phyloP scores from a whole-genome alignment of 1,140 invertebrate species.

The Onthophagus taurus region DNA sequence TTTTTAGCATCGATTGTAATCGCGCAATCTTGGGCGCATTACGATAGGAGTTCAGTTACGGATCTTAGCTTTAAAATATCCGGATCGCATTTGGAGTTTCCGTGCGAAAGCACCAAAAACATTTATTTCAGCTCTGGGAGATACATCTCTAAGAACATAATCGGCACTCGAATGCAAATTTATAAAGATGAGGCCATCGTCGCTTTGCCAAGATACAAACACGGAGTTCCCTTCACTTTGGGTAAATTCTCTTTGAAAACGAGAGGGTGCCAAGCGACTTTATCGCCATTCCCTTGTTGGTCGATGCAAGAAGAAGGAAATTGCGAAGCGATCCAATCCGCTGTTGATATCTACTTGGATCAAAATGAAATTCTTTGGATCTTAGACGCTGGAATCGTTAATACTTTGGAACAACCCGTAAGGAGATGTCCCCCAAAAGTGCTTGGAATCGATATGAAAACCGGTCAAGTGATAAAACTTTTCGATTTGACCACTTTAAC shows the following conservation, averaged over 20 bases:
- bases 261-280: slow-evolving; percentile 36
- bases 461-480: slow-evolving; percentile 46
- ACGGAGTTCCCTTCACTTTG: slow-evolving; percentile 46
- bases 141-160: slow-evolving; percentile 48
- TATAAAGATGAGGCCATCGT: slow-evolving; percentile 45
- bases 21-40: too few relatives aligned
- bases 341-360: slow-evolving; percentile 50
- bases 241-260: slow-evolving; percentile 40
- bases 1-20: too few relatives aligned
- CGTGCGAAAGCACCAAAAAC: slow-evolving; percentile 42
- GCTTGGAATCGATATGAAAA: slow-evolving; percentile 44
- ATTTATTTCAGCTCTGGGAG: slow-evolving; percentile 44
- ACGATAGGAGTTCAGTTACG: too few relatives aligned
- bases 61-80: slow-evolving; percentile 16
- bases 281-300: slow-evolving; percentile 50
- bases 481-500: slow-evolving; percentile 46
- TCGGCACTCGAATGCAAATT: slow-evolving; percentile 47
- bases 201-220: slow-evolving; percentile 45
- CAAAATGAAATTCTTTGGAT: slow-evolving; percentile 48
- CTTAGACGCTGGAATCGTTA: slow-evolving; percentile 48
- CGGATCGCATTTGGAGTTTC: slow-evolving; percentile 47
- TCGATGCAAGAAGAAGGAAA: slow-evolving; percentile 48
- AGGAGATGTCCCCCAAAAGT: slow-evolving; percentile 47
- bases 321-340: slow-evolving; percentile 47
- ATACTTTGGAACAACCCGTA: slow-evolving; percentile 43